Evolutionary conservation across 1,140 invertebrate species (phyloP).

Genomic region (Pectinophora gossypiella): DNA sequence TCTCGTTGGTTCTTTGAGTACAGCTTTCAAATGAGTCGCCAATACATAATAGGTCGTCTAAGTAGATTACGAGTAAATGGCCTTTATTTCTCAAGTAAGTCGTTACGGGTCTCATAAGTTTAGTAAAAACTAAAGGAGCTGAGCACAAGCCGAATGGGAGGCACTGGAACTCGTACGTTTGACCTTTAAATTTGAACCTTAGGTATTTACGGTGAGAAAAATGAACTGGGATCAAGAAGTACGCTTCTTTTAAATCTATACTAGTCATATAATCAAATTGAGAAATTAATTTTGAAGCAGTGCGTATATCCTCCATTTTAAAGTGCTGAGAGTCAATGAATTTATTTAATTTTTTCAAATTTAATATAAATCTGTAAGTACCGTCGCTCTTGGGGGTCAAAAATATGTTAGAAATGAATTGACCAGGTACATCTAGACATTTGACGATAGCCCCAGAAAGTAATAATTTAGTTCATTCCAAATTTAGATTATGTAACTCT

Average conservation of each 20-base stretch:
- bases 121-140: conserved; percentile 10
- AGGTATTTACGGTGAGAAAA: neutral
- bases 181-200: conserved; percentile 2
- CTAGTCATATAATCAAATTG: neutral
- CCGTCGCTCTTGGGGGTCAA: conserved; percentile 10
- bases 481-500: neutral
- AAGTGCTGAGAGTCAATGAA: conserved; percentile 9
- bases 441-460: neutral
- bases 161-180: conserved; percentile 4
- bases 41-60: conserved; percentile 5
- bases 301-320: conserved; percentile 13
- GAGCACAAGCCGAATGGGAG: conserved; percentile 5
- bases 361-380: conserved; percentile 6
- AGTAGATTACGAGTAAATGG: conserved; percentile 1
- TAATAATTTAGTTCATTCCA: neutral
- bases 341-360: conserved; percentile 8
- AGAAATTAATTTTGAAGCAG: conserved; percentile 2
- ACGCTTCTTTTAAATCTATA: conserved; percentile 8
- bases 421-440: neutral
- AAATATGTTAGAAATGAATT: conserved; percentile 10
- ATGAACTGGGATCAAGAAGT: conserved; percentile 4
- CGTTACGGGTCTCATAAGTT: conserved; percentile 3
- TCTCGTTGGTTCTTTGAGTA: neutral
- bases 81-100: neutral
- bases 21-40: conserved; percentile 1